Base-by-base conservation (phyloP, 2,888 invertebrate species). In the Stratiomys singularior region DNA sequence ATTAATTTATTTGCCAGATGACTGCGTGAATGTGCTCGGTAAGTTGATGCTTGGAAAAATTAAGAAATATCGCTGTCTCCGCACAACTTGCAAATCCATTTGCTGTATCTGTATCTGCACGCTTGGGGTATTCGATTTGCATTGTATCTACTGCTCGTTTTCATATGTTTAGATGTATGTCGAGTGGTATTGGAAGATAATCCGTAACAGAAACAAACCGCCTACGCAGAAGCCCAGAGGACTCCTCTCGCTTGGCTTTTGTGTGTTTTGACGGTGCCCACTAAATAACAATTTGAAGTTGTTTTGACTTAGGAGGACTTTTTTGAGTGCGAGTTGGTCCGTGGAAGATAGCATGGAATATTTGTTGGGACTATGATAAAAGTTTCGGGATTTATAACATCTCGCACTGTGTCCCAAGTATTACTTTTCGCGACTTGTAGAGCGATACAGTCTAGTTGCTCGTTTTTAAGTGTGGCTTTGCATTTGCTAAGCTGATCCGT, bases 1-100 rank as follows among this genome's bases (percentile, higher is more conserved):
- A 69, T 69, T 69, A 69, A 69, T 69, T 69, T 69, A 69, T 69
- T 47, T 46, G 69, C 69, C 46, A 25, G 69, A 69, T 47, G 69
- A 46, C 69, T 69, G 69, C 30, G 69, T 47, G 69, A 25, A 69
- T 69, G 69, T 64, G 69, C 30, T 46, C 30, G 46, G 69, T 46
- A 47, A 69, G 25, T 15, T 47, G 69, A 69, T 69, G 67, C 67
- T 46, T 67, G 21, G 46, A 67, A 37, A 67, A 67, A 67, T 67
- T 67, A 67, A 67, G 67, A 67, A 67, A 67, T 67, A 67, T 67
- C 37, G 67, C 46, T 46, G 67, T 67, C 15, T 37, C 67, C 30
- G 4, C 18, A 69, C 44, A 69, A 69, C 30, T 69, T 46, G 46
- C 46, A 69, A 69, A 69, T 69, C 30, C 69, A 69, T 69, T 69